Evolutionary conservation across 1,140 invertebrate genomes (phyloP).

Genomic region (Diachasma alloeum): DNA sequence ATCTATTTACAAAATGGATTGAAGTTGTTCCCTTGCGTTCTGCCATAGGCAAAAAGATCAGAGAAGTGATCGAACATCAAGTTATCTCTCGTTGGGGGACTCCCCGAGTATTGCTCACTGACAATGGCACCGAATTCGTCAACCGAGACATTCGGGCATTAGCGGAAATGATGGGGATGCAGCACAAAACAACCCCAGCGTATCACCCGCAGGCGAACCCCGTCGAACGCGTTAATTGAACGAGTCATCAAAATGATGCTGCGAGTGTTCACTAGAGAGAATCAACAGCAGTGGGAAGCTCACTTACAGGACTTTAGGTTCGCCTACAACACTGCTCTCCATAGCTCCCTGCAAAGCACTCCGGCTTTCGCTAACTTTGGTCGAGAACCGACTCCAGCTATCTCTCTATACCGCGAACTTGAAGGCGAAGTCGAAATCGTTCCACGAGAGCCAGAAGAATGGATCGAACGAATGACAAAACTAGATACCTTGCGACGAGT

Average conservation of each 20-base stretch:
- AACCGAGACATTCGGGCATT: not conserved
- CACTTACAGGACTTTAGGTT: no score
- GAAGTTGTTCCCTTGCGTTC: slow-evolving; percentile 36
- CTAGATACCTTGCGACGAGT: slow-evolving; percentile 7
- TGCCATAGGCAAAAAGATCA: slow-evolving; percentile 38
- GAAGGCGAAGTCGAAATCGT: not conserved
- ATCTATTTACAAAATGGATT: slow-evolving; percentile 52
- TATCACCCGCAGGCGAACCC: slow-evolving; percentile 55
- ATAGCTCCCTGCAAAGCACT: no score
- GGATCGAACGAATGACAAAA: slow-evolving; percentile 23
- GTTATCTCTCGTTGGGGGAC: slow-evolving; percentile 44
- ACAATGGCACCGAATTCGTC: slow-evolving; percentile 59
- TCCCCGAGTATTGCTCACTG: slow-evolving; percentile 48
- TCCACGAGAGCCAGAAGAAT: not conserved
- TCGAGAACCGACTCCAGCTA: no score
- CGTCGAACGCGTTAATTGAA: slow-evolving; percentile 51
- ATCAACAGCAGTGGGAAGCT: no score
- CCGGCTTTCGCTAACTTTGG: slow-evolving; percentile 26
- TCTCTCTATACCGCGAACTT: not conserved
- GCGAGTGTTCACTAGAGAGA: no score
- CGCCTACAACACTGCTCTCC: no score
- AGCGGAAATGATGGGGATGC: slow-evolving; percentile 20
- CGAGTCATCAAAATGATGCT: no score
- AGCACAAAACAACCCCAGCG: slow-evolving; percentile 44
- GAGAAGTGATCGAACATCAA: slow-evolving; percentile 39